Percentiles rank a stretch among this genome's conserved stretches.
Evolutionary conservation across 2,797 vertebrate genomes (phyloP).

Genomic region (Varecia variegata): DNA sequence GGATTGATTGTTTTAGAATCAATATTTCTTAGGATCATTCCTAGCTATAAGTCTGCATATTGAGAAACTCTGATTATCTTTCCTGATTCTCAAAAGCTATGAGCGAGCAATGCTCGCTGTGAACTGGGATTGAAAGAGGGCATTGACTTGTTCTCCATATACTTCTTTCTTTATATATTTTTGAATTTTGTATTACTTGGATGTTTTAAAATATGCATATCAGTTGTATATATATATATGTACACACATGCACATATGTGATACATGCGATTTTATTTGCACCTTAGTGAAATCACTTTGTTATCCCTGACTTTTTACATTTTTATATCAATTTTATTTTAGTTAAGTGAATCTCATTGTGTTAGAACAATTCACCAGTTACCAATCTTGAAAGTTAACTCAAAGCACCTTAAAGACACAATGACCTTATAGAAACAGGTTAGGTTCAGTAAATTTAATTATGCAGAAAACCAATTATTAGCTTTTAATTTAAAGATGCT

Average conservation of each 20-base stretch:
- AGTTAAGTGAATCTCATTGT: background rate
- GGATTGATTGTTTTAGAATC: background rate
- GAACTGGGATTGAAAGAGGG: background rate
- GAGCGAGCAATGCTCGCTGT: background rate
- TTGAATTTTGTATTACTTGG: background rate
- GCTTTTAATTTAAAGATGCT: background rate
- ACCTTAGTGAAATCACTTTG: background rate
- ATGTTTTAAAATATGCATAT: background rate
- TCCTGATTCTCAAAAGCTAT: background rate
- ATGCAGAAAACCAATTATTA: background rate
- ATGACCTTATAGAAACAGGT: background rate
- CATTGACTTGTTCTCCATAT: background rate
- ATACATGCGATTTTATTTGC: background rate
- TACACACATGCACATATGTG: rapidly evolving
- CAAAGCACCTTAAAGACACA: background rate
- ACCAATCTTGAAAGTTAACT: background rate
- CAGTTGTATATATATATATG: rapidly evolving
- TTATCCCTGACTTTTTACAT: background rate
- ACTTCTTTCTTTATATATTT: background rate
- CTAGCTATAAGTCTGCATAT: background rate
- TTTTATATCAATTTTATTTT: background rate
- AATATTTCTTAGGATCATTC: background rate
- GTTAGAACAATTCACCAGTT: background rate
- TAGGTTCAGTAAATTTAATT: slow-evolving; percentile 14
- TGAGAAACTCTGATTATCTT: background rate